phyloP scores from a whole-genome alignment of 2,113 vertebrate genomes.

The Alethe diademata region DNA sequence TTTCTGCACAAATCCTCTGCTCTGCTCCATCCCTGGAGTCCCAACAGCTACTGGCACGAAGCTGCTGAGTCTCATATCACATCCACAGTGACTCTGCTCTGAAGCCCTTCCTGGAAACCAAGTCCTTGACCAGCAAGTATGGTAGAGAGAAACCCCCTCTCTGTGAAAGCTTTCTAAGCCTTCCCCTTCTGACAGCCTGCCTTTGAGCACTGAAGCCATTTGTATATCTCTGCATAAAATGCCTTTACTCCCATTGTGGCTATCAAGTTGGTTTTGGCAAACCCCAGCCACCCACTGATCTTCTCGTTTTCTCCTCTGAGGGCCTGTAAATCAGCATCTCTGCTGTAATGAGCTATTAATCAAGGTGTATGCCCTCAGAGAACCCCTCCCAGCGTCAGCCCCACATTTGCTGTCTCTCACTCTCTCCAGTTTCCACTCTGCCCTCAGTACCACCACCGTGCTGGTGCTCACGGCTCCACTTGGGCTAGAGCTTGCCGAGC shows the following conservation, averaged over 20 bases:
- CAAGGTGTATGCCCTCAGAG: background rate
- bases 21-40: background rate
- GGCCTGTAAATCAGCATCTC: background rate
- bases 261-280: slow-evolving; percentile 3
- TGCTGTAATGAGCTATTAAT: background rate
- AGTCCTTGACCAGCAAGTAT: background rate
- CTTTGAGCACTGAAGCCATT: background rate
- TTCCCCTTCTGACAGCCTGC: background rate
- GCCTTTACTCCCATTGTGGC: background rate
- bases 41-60: background rate
- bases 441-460: accelerated
- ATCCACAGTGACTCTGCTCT: background rate
- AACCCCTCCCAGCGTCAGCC: background rate
- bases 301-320: background rate
- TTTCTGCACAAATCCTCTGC: background rate
- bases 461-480: accelerated
- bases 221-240: background rate
- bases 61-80: accelerated
- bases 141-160: background rate
- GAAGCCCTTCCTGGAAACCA: background rate
- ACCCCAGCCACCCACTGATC: background rate
- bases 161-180: background rate
- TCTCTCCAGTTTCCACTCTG: background rate
- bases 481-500: background rate
- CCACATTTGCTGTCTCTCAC: background rate